Evolutionary conservation across 2,113 vertebrate species (phyloP), one percentile per base, ranked within the genome.

Genomic region (Sebastes schlegelii): DNA sequence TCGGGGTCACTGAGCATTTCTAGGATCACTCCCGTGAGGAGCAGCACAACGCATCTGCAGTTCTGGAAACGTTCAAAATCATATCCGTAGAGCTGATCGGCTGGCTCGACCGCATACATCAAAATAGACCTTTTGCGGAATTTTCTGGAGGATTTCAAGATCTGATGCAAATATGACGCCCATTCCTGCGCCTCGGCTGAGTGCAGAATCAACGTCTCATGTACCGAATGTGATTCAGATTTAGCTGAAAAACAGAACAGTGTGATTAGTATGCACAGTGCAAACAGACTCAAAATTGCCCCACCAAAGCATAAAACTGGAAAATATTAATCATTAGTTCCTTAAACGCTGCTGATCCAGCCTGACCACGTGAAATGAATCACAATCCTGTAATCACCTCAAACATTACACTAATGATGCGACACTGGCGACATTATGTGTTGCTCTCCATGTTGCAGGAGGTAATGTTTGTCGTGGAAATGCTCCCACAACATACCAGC

Each of bases 161-260:
- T 93, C 26, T 90, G 79, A 78, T 93, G 86, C 64, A 96, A 77
- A 79, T 96, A 96, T 0, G 21, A 23, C 0, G 95, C 95, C 95
- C 95, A 96, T 74, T 96, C 95, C 8, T 90, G 77, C 8, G 95
- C 94, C 58, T 96, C 95, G 0, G 85, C 63, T 0, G 93, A 92
- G 86, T 95, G 73, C 42, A 96, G 88, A 46, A 96, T 94, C 34
- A 95, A 72, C 80, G 96, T 79, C 64, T 94, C 87, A 16, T 82
- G 79, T 1, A 46, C 70, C 4, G 83, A 63, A 34, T 58, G 52
- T 16, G 79, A 69, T 26, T 78, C 83, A 43, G 86, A 42, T 23
- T 51, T 3, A 46, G 34, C 91, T 93, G 86, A 49, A 83, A 88
- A 79, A 86, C 17, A 88, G 16, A 69, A 72, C 8, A 51, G 49